Evolutionary conservation across 2,888 invertebrate species (phyloP).

Genomic region (Drosophila colorata): DNA sequence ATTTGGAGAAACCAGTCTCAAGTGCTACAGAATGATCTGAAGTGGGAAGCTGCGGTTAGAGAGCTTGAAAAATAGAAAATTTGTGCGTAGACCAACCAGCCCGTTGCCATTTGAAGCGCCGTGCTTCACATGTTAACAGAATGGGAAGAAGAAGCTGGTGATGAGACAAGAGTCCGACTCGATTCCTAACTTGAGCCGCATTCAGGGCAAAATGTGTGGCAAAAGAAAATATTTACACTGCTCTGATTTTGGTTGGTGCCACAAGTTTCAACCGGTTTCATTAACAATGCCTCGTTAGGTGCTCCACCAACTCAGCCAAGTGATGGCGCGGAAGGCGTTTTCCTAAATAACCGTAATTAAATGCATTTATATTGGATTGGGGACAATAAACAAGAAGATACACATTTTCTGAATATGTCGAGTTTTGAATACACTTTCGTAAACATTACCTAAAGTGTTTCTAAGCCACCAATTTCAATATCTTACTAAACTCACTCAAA

Average conservation of each 20-base stretch:
- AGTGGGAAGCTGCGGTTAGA: conserved; percentile 62
- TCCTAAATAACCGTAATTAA: conserved; percentile 65
- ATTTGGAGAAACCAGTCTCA: conserved; percentile 77
- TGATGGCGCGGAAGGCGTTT: conserved; percentile 10
- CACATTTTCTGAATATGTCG: neutral
- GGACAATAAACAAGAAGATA: conserved; percentile 10
- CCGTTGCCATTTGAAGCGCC: conserved; percentile 65
- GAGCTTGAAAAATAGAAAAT: conserved; percentile 30
- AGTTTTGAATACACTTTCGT: conserved; percentile 2
- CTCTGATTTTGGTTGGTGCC: conserved; percentile 46
- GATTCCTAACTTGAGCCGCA: conserved; percentile 22
- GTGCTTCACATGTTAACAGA: conserved; percentile 63
- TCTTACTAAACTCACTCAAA: too few species aligned
- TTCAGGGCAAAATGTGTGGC: conserved; percentile 49
- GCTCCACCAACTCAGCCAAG: conserved; percentile 1
- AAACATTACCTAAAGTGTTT: too few species aligned
- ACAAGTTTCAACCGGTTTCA: conserved; percentile 60
- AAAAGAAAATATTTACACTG: conserved; percentile 55
- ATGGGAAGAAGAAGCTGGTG: neutral
- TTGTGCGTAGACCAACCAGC: conserved; percentile 38
- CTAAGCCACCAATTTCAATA: too few species aligned
- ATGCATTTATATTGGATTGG: conserved; percentile 37
- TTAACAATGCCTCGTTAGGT: conserved; percentile 53
- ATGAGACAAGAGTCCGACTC: conserved; percentile 37
- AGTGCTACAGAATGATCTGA: conserved; percentile 73